Conservation (phyloP, 2,797 vertebrate species). For the Steatocranus sp. region DNA sequence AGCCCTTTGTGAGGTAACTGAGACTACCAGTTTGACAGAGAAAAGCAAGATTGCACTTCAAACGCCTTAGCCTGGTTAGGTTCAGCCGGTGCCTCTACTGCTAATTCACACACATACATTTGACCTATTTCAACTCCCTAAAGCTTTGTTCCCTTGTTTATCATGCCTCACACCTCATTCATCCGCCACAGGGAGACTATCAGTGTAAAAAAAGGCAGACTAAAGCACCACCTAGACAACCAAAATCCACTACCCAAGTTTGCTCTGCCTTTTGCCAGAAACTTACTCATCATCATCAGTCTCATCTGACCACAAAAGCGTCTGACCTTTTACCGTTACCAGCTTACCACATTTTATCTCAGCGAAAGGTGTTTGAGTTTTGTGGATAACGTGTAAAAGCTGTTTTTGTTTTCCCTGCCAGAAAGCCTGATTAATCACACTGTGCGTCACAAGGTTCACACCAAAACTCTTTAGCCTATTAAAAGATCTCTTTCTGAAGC, state of each 20-base stretch:
- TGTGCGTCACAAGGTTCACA: slow-evolving; percentile 24
- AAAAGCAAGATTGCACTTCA: slow-evolving; percentile 31
- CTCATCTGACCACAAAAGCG: slow-evolving; percentile 17
- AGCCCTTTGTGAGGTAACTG: slow-evolving; percentile 62
- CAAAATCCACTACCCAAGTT: neutral
- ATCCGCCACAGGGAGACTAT: neutral
- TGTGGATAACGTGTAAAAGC: neutral
- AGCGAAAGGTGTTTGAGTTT: neutral
- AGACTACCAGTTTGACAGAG: slow-evolving; percentile 41
- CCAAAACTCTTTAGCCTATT: neutral
- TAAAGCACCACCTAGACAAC: slow-evolving; percentile 39
- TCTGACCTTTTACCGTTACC: neutral
- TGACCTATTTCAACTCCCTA: neutral
- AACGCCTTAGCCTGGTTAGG: slow-evolving; percentile 18
- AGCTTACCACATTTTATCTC: neutral
- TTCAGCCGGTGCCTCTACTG: neutral
- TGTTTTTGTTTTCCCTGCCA: neutral
- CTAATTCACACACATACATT: neutral
- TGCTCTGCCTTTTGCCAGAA: neutral
- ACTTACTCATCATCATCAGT: neutral
- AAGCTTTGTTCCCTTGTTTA: slow-evolving; percentile 21
- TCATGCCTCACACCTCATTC: neutral
- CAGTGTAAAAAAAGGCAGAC: neutral
- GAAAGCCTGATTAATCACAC: slow-evolving; percentile 15
- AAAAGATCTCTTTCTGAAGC: neutral